Evolutionary conservation across 2,113 vertebrate species (phyloP), one percentile per base, ranked within the genome.

Genomic region (Corydoras sp.): DNA sequence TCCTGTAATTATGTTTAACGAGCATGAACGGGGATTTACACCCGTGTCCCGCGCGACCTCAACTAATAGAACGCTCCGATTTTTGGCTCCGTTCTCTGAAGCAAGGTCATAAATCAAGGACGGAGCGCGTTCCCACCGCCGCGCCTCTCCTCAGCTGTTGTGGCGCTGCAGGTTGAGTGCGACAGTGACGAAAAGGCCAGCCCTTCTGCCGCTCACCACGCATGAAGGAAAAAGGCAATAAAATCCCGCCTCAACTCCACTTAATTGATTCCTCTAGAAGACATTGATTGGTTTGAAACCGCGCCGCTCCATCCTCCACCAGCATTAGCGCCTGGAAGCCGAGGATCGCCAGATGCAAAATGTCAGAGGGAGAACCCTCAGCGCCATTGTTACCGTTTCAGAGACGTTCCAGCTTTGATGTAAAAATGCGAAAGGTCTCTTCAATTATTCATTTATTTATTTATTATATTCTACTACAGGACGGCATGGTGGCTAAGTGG

Each of bases 161-260:
- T 53, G 51, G n/a, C 53, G 50, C 48, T 65, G 50, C 51, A 54
- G 31, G 53, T 66, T 66, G 13, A 32, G 8, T 35, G 14, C 29
- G n/a, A 18, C 14, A 4, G 1, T 53, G 51, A 53, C 10, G 3
- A 53, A 53, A 53, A 12, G 48, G 58, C 58, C 29, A 29, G 3
- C 10, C 14, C 15, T 43, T 15, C 7, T 60, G 15, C 5, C 9
- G 56, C 15, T 15, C 56, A 58, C 32, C 31, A 32, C 43, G 61
- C 14, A 31, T 62, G 60, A 32, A 32, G 30, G 61, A 63, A 63
- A 32, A 63, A 63, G 32, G 32, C 31, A 63, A 63, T 63, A 63
- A 63, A 43, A 63, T 63, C 31, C 61, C n/a, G 59, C 9, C 30
- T 61, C n/a, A 18, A 54, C 14, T 67, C 51, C 13, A 14, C 51